A percentile compares a stretch with the other conserved stretches of the same genome.
phyloP scores from a whole-genome alignment of 2,888 invertebrate species.

The Notodonta dromedarius region DNA sequence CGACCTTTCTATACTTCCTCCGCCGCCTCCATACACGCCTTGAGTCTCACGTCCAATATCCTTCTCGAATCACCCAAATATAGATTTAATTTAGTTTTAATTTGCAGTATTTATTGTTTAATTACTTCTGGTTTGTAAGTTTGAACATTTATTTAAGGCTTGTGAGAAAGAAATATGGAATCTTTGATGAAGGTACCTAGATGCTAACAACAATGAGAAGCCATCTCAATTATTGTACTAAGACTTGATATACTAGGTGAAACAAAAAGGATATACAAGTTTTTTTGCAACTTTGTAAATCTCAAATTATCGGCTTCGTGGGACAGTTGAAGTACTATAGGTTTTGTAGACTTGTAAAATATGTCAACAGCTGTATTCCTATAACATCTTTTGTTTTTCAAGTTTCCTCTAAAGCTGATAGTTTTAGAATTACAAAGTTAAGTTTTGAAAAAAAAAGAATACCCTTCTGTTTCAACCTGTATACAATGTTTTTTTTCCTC shows the following conservation, averaged over 20 bases:
- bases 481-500: background rate
- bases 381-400: too few relatives aligned
- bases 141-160: constrained; percentile 26
- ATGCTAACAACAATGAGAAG: constrained; percentile 8
- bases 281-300: too few relatives aligned
- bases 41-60: constrained; percentile 43
- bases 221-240: constrained; percentile 28
- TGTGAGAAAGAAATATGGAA: constrained; percentile 12
- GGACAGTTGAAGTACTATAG: too few relatives aligned
- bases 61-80: constrained; percentile 33
- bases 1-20: constrained; percentile 75
- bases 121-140: constrained; percentile 11
- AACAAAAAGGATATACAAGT: too few relatives aligned
- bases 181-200: background rate
- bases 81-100: constrained; percentile 38
- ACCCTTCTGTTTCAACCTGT: too few relatives aligned
- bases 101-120: constrained; percentile 36
- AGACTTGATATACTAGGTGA: constrained; percentile 9
- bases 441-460: too few relatives aligned
- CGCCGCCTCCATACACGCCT: constrained; percentile 83
- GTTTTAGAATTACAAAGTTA: too few relatives aligned
- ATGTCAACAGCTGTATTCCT: too few relatives aligned
- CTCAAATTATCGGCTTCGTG: too few relatives aligned
- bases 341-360: too few relatives aligned
- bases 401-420: too few relatives aligned